Evolutionary conservation across 1,140 invertebrate species (phyloP), one percentile per base, ranked within the genome.

Genomic region (Solenopsis invicta): DNA sequence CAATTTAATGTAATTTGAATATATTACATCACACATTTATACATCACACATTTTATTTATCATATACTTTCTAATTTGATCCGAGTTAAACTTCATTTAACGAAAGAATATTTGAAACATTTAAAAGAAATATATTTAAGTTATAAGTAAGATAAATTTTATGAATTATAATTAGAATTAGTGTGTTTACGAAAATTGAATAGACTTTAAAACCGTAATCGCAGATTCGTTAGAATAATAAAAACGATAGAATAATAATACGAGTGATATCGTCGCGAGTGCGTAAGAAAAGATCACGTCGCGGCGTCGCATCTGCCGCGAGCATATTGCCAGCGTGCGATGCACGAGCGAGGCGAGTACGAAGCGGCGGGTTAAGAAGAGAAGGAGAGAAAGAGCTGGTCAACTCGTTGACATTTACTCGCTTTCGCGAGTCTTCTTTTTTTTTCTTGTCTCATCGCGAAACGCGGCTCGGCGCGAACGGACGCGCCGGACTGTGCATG

Each of bases 321-420:
- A 80, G 59, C 77, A 62, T 89, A 87, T 87, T 89, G 80, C 71
- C 37, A 18, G 34, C 56, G 69, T 1, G 24, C 12, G 29, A n/a
- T 16, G 21, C 66, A 69, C 77, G 52, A 61, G 54, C 56, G 52
- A 74, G 52, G 21, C 45, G 24, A 69, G 54, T 21, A 52, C 24
- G 52, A 62, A 37, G 41, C 3, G 13, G 13, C 29, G 37, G 64
- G 37, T 16, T 52, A 50, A 45, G n/a, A 67, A 62, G 29, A 78
- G 41, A 24, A 59, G 61, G 54, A 45, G 52, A 41, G 61, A 62
- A 48, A 29, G 62, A 52, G 21, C 29, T 24, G 45, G 24, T 34
- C 45, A 29, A 59, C 69, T 80, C 80, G 86, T 82, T 90, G 89
- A 90, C 86, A 86, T 90, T 90, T 88, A 87, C 76, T 85, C 81